Conservation (phyloP, 2,888 invertebrate genomes). For the Leptinotarsa rubiginosa region DNA sequence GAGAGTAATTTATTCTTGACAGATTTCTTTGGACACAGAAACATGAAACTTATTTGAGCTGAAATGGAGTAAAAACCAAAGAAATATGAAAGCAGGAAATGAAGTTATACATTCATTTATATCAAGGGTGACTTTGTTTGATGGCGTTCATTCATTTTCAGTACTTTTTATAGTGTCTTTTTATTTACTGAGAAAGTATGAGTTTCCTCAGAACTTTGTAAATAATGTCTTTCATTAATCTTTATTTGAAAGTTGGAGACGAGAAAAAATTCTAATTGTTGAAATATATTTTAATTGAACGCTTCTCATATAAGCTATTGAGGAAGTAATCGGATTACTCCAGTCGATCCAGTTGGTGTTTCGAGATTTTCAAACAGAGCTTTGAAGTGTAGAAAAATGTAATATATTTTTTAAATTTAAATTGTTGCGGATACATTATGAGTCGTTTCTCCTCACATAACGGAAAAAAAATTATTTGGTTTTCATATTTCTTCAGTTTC, state of each 20-base stretch:
- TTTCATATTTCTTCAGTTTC: too few relatives aligned
- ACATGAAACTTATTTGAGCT: background rate
- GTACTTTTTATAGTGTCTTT: background rate
- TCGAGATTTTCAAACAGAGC: too few relatives aligned
- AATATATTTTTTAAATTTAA: too few relatives aligned
- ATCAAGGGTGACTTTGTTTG: conserved; percentile 2
- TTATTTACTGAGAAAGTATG: background rate
- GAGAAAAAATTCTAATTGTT: background rate
- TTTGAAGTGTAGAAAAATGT: too few relatives aligned
- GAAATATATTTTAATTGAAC: background rate
- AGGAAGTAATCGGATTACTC: background rate
- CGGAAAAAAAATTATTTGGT: too few relatives aligned
- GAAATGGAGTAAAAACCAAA: background rate
- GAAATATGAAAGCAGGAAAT: conserved; percentile 8
- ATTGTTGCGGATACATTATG: too few relatives aligned
- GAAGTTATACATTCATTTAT: background rate
- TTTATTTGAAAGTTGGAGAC: background rate
- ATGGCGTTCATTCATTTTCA: background rate
- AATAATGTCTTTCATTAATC: background rate
- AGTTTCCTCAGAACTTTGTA: background rate
- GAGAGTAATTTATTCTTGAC: background rate
- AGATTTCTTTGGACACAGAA: background rate
- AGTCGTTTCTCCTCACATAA: too few relatives aligned
- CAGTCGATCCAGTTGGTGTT: background rate
- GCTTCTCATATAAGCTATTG: background rate